Base-by-base conservation (phyloP, 2,797 vertebrate genomes). In the Gobionotothen gibberifrons region DNA sequence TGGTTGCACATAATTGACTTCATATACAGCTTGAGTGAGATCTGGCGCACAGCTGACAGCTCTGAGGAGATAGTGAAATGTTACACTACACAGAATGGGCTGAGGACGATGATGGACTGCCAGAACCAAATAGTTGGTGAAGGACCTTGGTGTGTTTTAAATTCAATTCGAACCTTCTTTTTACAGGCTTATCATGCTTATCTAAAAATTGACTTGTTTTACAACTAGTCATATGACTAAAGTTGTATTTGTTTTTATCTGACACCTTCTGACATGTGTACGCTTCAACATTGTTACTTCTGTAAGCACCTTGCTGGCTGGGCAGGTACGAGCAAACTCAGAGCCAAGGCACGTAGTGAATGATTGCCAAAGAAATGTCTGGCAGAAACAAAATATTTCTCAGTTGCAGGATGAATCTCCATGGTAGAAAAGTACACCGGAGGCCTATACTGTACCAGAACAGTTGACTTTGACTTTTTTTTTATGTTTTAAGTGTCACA, bases 341-440 rank as follows among this genome's bases (percentile, higher is more conserved):
- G 78, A 87, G 93, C 90, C 92, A 93, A 94, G 88, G 81, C 83
- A 88, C 89, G 90, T 71, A 82, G 89, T 49, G 82, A 84, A 85
- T 81, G 77, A 84, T 83, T 94, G 94, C 94, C 93, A 95, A 93
- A 90, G 86, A 94, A 92, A 90, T 88, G 90, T 93, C 93, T 94
- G 93, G 92, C 92, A 93, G 71, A 32, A 70, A 81, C 84, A 69
- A 79, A 73, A 59, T 59, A 56, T 55, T 66, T 83, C 89, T 90
- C 90, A 90, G 91, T 90, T 85, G 84, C 86, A 90, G 85, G 91
- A 94, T 88, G 87, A 85, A 83, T 90, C 89, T 84, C 87, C 75
- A 74, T 70, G 82, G 91, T 83, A 82, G 85, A 87, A 85, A 89
- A 91, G 87, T 85, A 87, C 86, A 93, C 94, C 92, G 86, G 83